Conservation (phyloP, 2,797 vertebrate genomes). For the Crocidura indochinensis region DNA sequence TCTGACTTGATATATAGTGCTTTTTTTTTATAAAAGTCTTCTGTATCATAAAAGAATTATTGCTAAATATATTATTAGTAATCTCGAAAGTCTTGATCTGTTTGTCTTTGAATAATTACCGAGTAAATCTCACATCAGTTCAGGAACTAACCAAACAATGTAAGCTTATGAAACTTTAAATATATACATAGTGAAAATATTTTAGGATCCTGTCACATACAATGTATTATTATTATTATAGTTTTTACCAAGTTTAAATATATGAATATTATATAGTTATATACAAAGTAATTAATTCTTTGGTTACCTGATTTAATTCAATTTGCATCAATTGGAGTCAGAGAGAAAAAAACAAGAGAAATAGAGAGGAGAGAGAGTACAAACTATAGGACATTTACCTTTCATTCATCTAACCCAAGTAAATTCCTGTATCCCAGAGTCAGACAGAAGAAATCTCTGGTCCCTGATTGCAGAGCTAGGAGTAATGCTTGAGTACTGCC, state of each 20-base stretch:
- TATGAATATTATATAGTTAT: not conserved
- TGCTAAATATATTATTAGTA: not conserved
- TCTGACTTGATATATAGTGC: not conserved
- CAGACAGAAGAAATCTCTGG: too few relatives aligned
- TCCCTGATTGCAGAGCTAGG: too few relatives aligned
- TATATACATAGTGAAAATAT: not conserved
- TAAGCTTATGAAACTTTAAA: not conserved
- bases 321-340: not conserved
- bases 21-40: not conserved
- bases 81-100: not conserved
- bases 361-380: too few relatives aligned
- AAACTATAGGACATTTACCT: too few relatives aligned
- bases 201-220: not conserved
- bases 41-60: constrained; percentile 6
- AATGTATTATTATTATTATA: not conserved
- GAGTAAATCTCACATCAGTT: not conserved
- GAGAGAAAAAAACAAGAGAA: too few relatives aligned
- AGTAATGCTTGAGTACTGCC: too few relatives aligned
- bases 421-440: too few relatives aligned
- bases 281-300: constrained; percentile 2
- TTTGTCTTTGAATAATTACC: not conserved
- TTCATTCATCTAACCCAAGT: too few relatives aligned
- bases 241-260: not conserved
- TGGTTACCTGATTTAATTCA: not conserved
- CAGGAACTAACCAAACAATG: not conserved